Evolutionary conservation across 2,113 vertebrate genomes (phyloP).

Genomic region (Athene noctua): DNA sequence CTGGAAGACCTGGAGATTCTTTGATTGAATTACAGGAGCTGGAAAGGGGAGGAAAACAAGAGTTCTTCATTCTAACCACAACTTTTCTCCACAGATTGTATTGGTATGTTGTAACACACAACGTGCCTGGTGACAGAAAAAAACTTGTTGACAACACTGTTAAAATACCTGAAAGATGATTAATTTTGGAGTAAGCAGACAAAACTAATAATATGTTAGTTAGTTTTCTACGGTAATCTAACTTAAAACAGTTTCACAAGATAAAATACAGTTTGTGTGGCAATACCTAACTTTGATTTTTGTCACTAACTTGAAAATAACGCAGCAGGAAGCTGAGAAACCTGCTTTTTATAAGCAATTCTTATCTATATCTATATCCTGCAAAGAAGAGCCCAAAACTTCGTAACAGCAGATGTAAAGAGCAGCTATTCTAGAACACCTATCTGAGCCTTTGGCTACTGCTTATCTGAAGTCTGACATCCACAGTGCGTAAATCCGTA

Average conservation of each 20-base stretch:
- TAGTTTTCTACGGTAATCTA: neutral
- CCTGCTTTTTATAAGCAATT: neutral
- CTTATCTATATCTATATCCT: neutral
- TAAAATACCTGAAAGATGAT: neutral
- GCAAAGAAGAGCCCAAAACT: too few relatives aligned
- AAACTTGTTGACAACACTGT: neutral
- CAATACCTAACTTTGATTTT: neutral
- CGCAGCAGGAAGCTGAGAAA: neutral
- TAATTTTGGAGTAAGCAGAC: neutral
- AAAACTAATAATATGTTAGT: neutral
- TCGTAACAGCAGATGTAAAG: too few relatives aligned
- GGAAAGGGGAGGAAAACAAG: neutral
- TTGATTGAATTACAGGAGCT: neutral
- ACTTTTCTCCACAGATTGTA: neutral
- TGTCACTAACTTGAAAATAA: neutral
- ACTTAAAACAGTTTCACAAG: neutral
- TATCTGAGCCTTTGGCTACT: too few relatives aligned
- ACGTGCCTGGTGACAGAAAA: neutral
- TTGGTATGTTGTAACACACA: neutral
- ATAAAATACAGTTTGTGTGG: neutral
- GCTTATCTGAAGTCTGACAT: too few relatives aligned
- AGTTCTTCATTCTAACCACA: neutral
- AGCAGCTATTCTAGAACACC: too few relatives aligned
- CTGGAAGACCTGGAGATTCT: neutral
- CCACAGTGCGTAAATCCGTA: too few relatives aligned